phyloP scores from a whole-genome alignment of 2,113 vertebrate genomes.

The Pteronura brasiliensis region DNA sequence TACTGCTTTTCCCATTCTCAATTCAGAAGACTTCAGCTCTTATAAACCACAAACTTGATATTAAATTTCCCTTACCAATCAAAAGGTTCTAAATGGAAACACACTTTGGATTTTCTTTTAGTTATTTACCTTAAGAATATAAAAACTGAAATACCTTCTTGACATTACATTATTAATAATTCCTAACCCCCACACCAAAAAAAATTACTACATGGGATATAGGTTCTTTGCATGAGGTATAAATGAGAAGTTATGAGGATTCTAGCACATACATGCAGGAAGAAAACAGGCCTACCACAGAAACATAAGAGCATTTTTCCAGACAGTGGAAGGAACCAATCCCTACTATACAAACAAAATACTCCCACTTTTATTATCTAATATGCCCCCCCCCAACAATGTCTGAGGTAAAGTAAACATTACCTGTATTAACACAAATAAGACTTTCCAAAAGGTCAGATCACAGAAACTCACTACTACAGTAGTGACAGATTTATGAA shows the following conservation, averaged over 20 bases:
- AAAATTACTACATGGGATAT: neutral
- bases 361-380: constrained; percentile 8
- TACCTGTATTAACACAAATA: neutral
- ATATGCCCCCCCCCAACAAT: neutral
- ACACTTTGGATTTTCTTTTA: neutral
- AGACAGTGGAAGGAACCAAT: neutral
- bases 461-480: neutral
- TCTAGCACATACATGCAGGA: neutral
- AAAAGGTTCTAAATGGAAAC: neutral
- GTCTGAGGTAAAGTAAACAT: neutral
- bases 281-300: neutral
- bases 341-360: constrained; percentile 10
- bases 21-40: neutral
- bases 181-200: neutral
- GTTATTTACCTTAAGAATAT: neutral
- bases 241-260: neutral
- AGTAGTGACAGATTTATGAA: neutral
- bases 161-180: constrained; percentile 1
- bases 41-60: constrained; percentile 29
- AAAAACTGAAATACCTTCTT: constrained; percentile 5
- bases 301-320: constrained; percentile 11
- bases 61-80: constrained; percentile 1
- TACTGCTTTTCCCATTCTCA: constrained; percentile 1
- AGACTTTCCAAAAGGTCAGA: neutral
- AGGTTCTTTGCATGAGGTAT: neutral